Conservation (phyloP, 2,797 vertebrate species). For the Poeciliopsis gracilis region DNA sequence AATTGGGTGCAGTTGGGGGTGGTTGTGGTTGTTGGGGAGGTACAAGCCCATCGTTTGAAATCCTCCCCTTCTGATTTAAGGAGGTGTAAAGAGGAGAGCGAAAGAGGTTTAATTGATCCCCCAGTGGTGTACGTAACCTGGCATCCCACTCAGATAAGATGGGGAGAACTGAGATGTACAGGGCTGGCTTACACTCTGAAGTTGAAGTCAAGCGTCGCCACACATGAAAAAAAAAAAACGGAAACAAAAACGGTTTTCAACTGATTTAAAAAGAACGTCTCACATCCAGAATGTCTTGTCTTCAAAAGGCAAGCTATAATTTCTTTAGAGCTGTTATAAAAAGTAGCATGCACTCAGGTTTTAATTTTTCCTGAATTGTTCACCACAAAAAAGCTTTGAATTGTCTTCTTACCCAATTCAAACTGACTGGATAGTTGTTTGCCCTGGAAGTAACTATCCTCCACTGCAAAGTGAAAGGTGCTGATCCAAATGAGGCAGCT, state of each 20-base stretch:
- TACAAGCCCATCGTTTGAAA: constrained; percentile 56
- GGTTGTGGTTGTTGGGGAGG: constrained; percentile 14
- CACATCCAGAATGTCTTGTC: not conserved
- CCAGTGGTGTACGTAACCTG: constrained; percentile 58
- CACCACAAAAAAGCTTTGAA: too few relatives aligned
- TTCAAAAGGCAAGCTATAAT: not conserved
- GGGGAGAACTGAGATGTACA: constrained; percentile 47
- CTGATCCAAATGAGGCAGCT: too few relatives aligned
- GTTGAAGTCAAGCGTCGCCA: constrained; percentile 51
- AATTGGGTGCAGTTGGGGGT: constrained; percentile 69
- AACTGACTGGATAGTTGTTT: too few relatives aligned
- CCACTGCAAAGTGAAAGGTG: too few relatives aligned
- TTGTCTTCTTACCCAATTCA: too few relatives aligned
- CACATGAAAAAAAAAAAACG: constrained; percentile 7
- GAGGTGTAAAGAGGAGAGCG: constrained; percentile 67
- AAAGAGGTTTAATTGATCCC: constrained; percentile 77
- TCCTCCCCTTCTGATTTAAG: constrained; percentile 58
- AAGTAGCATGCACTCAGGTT: not conserved
- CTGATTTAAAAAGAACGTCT: constrained; percentile 8
- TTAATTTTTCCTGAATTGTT: too few relatives aligned
- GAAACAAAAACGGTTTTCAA: not conserved
- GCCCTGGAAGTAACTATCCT: too few relatives aligned
- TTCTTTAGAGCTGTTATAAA: not conserved
- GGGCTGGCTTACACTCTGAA: constrained; percentile 37
- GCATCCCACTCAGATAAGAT: constrained; percentile 57